Evolutionary conservation across 2,888 invertebrate species (phyloP).

Genomic region (Perizoma affinitatum): DNA sequence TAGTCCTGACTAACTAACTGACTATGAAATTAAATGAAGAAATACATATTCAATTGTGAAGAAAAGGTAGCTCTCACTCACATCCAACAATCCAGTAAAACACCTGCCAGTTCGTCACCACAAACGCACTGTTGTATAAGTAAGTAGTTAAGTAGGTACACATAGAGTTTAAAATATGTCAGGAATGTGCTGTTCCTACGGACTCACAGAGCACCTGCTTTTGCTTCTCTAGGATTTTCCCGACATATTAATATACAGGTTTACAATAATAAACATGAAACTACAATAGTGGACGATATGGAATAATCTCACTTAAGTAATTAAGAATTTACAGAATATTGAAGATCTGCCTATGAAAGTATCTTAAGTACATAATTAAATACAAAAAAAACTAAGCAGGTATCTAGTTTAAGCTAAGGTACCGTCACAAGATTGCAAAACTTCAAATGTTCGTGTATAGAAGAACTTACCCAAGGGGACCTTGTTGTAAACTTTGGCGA

Average conservation of each 20-base stretch:
- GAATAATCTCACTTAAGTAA: no score
- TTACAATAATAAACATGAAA: neutral
- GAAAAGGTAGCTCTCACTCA: neutral
- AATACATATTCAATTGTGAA: neutral
- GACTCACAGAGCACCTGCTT: slow-evolving; percentile 2
- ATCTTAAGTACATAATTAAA: no score
- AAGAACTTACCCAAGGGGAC: no score
- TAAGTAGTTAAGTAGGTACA: neutral
- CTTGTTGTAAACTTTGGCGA: no score
- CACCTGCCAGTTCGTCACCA: slow-evolving; percentile 18
- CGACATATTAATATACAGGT: neutral
- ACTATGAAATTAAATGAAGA: neutral
- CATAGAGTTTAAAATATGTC: slow-evolving; percentile 6
- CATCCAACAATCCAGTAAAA: neutral
- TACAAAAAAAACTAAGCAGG: no score
- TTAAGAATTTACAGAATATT: no score
- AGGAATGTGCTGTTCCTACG: slow-evolving; percentile 9
- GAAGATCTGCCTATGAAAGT: no score
- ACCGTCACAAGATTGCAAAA: no score
- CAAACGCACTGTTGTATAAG: neutral
- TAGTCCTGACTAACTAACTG: no score
- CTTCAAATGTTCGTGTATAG: no score
- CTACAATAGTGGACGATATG: no score
- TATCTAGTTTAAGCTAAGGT: no score
- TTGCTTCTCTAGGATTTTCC: slow-evolving; percentile 2